Conservation (phyloP, 2,797 vertebrate species). For the Hapalemur alaotrensis region DNA sequence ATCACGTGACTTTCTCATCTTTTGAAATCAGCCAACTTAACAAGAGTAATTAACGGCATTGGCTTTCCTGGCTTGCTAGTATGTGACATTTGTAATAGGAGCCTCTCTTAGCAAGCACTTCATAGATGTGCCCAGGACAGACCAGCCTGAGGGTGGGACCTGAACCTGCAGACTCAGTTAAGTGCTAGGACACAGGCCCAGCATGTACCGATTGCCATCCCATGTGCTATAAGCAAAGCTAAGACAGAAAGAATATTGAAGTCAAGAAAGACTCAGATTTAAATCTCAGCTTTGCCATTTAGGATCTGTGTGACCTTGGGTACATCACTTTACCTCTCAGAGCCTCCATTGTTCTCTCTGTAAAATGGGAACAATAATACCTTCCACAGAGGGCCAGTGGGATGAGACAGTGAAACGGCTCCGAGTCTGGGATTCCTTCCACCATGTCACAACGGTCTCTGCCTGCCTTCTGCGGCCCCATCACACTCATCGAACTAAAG, state of each 20-base stretch:
- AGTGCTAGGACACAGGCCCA: not conserved
- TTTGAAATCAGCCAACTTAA: slow-evolving; percentile 7
- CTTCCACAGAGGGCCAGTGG: not conserved
- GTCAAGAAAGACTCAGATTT: not conserved
- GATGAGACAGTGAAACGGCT: not conserved
- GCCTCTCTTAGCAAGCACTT: not conserved
- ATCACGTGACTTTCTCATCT: not conserved
- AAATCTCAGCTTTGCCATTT: not conserved
- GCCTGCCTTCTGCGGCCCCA: not conserved
- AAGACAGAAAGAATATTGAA: not conserved
- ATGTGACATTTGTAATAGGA: not conserved
- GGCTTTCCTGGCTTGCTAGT: not conserved
- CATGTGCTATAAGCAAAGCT: not conserved
- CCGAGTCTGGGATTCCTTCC: not conserved
- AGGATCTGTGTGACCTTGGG: not conserved
- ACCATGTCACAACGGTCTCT: not conserved
- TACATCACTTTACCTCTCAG: not conserved
- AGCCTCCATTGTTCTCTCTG: not conserved
- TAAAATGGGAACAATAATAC: not conserved
- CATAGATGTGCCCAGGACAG: not conserved
- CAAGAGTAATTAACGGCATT: not conserved
- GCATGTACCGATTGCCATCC: not conserved
- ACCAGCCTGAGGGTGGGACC: not conserved
- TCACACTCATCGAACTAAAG: not conserved
- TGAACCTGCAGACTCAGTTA: not conserved